phyloP scores from a whole-genome alignment of 2,888 invertebrate genomes.

The Ferrisia virgata region DNA sequence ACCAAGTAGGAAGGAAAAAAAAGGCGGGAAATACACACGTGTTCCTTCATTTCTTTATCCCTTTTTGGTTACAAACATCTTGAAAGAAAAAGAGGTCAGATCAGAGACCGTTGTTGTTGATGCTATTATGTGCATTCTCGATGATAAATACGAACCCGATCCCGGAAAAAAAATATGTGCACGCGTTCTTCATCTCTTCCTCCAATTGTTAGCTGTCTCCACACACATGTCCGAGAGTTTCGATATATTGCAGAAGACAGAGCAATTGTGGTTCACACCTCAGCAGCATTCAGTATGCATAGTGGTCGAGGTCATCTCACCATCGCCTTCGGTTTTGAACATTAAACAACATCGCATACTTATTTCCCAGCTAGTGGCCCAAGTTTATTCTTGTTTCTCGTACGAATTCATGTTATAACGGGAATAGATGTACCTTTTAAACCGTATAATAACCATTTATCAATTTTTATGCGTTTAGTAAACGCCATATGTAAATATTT shows the following conservation, averaged over 20 bases:
- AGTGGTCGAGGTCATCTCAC: not conserved
- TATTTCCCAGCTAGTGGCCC: not conserved
- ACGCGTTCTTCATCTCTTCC: too few relatives aligned
- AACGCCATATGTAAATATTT: not conserved
- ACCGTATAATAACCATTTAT: not conserved
- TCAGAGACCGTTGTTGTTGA: not conserved
- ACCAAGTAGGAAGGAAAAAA: not conserved
- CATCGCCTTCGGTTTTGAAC: too few relatives aligned
- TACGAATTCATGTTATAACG: not conserved
- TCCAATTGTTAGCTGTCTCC: too few relatives aligned
- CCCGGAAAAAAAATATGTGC: not conserved
- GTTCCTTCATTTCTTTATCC: not conserved
- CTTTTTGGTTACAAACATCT: not conserved
- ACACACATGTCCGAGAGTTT: not conserved
- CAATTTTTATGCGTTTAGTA: not conserved
- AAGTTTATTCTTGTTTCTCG: not conserved
- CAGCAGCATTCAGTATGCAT: not conserved
- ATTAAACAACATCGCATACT: too few relatives aligned
- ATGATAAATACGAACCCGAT: not conserved
- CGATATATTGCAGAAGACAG: not conserved
- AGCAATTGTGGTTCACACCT: not conserved
- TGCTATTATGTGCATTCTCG: too few relatives aligned
- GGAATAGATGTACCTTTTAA: too few relatives aligned
- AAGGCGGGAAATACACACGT: conserved; percentile 17
- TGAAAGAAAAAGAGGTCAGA: conserved; percentile 9